Conservation (phyloP, 2,888 invertebrate genomes). For the Lasioglossum morio region DNA sequence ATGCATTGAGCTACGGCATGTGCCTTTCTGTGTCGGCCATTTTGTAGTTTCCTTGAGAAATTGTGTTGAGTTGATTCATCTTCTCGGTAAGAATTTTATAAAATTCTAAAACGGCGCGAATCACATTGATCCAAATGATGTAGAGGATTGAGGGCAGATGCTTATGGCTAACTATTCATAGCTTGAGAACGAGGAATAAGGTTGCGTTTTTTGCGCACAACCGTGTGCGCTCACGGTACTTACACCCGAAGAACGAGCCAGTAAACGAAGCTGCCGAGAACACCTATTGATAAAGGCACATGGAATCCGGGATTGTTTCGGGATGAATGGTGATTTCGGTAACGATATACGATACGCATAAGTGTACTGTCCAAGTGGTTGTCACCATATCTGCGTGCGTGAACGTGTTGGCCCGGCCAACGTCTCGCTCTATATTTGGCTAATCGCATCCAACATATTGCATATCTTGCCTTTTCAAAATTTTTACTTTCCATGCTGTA, state of each 20-base stretch:
- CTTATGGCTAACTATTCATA: slow-evolving; percentile 63
- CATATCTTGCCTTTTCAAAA: slow-evolving; percentile 78
- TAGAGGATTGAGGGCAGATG: slow-evolving; percentile 67
- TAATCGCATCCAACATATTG: slow-evolving; percentile 84
- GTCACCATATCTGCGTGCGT: slow-evolving; percentile 76
- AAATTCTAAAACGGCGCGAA: slow-evolving; percentile 71
- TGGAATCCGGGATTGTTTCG: slow-evolving; percentile 85
- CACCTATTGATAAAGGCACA: slow-evolving; percentile 85
- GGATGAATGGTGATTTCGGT: slow-evolving; percentile 79
- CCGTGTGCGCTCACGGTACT: slow-evolving; percentile 72
- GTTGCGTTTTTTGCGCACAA: slow-evolving; percentile 70
- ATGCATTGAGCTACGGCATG: slow-evolving; percentile 88
- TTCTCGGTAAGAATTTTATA: slow-evolving; percentile 86
- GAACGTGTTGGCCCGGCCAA: slow-evolving; percentile 80
- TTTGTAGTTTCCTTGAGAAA: slow-evolving; percentile 89
- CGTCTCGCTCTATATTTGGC: slow-evolving; percentile 84
- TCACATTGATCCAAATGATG: slow-evolving; percentile 70
- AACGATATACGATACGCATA: slow-evolving; percentile 76
- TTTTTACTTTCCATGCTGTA: slow-evolving; percentile 73
- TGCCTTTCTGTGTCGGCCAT: slow-evolving; percentile 89
- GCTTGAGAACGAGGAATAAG: slow-evolving; percentile 64
- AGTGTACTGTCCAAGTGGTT: slow-evolving; percentile 78
- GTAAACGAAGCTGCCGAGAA: slow-evolving; percentile 78
- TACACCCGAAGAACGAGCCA: slow-evolving; percentile 75
- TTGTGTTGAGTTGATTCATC: slow-evolving; percentile 88